Percentiles rank a stretch among this genome's conserved stretches.
Conservation (phyloP, 2,113 vertebrate genomes). For the Pitta sordida region DNA sequence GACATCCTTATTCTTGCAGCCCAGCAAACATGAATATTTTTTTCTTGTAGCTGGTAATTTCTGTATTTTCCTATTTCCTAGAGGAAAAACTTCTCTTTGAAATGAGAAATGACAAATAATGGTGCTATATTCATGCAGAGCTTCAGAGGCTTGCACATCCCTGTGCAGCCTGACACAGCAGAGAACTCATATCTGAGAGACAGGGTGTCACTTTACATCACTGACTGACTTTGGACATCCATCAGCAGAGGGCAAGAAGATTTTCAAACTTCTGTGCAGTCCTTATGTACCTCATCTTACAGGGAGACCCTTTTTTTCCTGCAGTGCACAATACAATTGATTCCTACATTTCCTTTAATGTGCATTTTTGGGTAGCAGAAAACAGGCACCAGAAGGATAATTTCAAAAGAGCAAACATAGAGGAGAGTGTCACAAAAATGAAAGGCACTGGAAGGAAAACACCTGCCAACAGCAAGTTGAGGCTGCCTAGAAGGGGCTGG, state of each 20-base stretch:
- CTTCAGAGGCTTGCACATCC: background rate
- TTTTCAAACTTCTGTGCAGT: background rate
- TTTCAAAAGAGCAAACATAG: background rate
- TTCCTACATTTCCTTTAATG: background rate
- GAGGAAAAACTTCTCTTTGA: background rate
- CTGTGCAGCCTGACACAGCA: background rate
- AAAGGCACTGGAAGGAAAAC: background rate
- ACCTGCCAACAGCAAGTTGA: background rate
- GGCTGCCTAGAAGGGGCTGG: background rate
- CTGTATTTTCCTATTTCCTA: background rate
- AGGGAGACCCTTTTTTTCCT: background rate
- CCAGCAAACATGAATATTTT: background rate
- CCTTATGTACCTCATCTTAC: background rate
- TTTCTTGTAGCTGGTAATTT: background rate
- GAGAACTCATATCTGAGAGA: background rate
- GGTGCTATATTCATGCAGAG: fast-evolving
- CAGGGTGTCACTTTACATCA: background rate
- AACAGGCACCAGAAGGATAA: background rate
- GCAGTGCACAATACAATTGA: background rate
- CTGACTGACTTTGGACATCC: background rate
- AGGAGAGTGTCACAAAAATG: background rate
- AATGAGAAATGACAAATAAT: background rate
- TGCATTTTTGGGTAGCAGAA: background rate
- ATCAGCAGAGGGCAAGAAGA: background rate
- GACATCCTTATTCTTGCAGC: background rate